These are phyloP conservation scores for Caenorhabditis uteleia DNA, from an alignment of 2,888 invertebrate species.

Conservation along the genomic window DNA sequence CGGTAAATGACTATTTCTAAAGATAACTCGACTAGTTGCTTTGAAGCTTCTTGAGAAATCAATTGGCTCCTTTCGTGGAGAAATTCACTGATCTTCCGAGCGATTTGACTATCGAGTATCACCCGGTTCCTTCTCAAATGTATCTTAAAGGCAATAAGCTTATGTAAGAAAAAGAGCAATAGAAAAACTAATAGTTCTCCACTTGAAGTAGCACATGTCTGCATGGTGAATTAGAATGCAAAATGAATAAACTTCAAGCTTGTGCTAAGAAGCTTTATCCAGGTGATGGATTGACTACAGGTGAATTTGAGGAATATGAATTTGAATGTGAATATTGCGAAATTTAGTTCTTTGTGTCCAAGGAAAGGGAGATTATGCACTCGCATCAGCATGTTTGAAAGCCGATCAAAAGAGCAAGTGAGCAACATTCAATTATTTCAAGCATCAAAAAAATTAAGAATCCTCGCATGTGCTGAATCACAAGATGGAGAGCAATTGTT, in stretches of 20 bases:
- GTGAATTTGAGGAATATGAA: too few relatives aligned
- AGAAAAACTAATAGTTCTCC: too few relatives aligned
- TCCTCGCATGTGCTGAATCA: conserved; percentile 17
- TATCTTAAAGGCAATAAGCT: too few relatives aligned
- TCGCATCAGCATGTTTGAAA: too few relatives aligned
- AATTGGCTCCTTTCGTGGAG: conserved; percentile 21
- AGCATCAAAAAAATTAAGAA: neutral
- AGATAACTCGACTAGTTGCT: too few relatives aligned
- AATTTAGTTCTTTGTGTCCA: too few relatives aligned
- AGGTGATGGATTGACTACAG: neutral
- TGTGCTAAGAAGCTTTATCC: conserved; percentile 12
- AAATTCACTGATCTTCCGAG: conserved; percentile 3
- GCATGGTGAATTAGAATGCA: conserved; percentile 18
- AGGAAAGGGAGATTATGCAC: too few relatives aligned
- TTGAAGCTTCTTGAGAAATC: conserved; percentile 17
- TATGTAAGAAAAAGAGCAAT: too few relatives aligned
- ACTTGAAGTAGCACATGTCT: conserved; percentile 22
- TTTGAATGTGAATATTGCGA: too few relatives aligned
- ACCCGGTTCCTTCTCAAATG: conserved; percentile 17
- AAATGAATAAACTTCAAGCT: conserved; percentile 18
- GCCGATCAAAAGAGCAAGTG: too few relatives aligned
- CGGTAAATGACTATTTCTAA: too few relatives aligned
- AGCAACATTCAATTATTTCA: too few relatives aligned
- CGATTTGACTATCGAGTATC: conserved; percentile 18
- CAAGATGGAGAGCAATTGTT: conserved; percentile 21